Evolutionary conservation across 2,888 invertebrate genomes (phyloP), one percentile per base, ranked within the genome.

Genomic region (Thecophora atra): DNA sequence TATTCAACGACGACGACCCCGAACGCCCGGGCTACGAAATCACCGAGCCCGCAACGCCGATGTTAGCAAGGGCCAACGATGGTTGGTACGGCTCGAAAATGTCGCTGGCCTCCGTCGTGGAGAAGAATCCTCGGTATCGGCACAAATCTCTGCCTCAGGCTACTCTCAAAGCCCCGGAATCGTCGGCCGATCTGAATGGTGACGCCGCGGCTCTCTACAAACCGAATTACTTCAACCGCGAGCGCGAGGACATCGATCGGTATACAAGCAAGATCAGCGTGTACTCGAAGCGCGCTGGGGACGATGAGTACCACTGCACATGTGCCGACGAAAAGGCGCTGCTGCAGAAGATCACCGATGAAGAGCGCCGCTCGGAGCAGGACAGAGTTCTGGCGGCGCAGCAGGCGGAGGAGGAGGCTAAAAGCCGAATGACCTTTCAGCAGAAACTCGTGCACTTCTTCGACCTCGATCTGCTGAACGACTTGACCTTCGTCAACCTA

Each of bases 381-480:
- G 64, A 75, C 4, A 76, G 75, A 0, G 21, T 37, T 0, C 63
- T 81, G 0, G 44, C 72, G 13, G 76, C 77, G 0, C 63, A 80
- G 0, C 77, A 76, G 13, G 87, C 86, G 15, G 87, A 88, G 63
- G 82, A 82, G 68, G 77, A 78, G 51, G 77, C 78, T 3, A 83
- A 81, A 60, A 73, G 78, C n/a, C 81, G 78, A 66, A 80, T 90
- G 76, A 88, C 88, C 0, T 88, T 90, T 72, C 87, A 87, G 63
- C 86, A 90, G 80, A 91, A 91, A 82, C 79, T 92, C 0, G 85
- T 88, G 2, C 86, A 89, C 67, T 92, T 93, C 80, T 93, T 93
- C 79, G 93, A 93, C 81, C 87, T 93, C 64, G 91, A 91, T 81
- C 86, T 93, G 63, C 81, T 93, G 42, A 89, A 89, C 78, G 92